Percentiles rank a stretch among this genome's conserved stretches.
phyloP scores from a whole-genome alignment of 2,888 invertebrate species.

The Sepiola atlantica region DNA sequence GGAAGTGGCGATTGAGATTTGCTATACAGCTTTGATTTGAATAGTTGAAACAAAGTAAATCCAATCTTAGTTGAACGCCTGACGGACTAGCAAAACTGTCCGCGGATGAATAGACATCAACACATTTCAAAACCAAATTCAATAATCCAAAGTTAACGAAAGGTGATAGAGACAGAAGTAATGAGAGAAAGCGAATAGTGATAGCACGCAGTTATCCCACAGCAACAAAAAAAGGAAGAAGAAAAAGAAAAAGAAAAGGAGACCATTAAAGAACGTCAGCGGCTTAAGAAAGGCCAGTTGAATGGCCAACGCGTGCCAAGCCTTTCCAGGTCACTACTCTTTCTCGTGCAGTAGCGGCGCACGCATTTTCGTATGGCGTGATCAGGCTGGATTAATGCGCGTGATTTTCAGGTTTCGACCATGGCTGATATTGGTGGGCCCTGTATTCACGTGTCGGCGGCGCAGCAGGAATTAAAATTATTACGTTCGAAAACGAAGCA shows the following conservation, averaged over 20 bases:
- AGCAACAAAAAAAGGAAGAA: background rate
- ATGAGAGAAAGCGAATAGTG: background rate
- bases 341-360: background rate
- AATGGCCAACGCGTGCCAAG: conserved; percentile 12
- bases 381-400: conserved; percentile 32
- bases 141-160: background rate
- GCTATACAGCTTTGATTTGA: too few relatives aligned
- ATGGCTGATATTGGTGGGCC: background rate
- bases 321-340: background rate
- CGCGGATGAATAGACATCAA: background rate
- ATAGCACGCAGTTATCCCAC: background rate
- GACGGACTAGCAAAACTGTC: background rate
- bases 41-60: too few relatives aligned
- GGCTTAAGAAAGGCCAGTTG: background rate
- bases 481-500: background rate
- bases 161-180: background rate
- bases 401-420: background rate
- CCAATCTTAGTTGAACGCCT: too few relatives aligned
- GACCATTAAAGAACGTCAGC: background rate
- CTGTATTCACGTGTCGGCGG: background rate
- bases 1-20: too few relatives aligned
- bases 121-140: background rate
- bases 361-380: background rate
- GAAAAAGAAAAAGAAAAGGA: background rate
- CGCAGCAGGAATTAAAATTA: background rate